Percentiles rank a stretch among this genome's conserved stretches.
phyloP scores from a whole-genome alignment of 2,797 vertebrate species.

The Etheostoma nigrum region DNA sequence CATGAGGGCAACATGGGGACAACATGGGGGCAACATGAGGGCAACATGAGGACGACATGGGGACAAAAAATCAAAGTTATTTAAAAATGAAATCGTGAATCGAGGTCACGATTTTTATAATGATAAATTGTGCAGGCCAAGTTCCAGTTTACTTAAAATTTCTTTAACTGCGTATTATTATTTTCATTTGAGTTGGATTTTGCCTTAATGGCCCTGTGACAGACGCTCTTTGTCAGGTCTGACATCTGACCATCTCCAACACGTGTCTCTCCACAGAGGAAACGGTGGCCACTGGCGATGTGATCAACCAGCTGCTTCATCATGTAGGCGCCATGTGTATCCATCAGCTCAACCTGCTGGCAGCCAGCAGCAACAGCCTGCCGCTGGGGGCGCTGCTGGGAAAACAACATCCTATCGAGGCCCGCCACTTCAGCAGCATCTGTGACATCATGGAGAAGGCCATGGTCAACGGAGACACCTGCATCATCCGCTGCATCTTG shows the following conservation, averaged over 20 bases:
- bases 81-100: too few species aligned
- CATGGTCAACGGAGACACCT: conserved; percentile 96
- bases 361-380: conserved; percentile 91
- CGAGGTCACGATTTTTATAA: too few species aligned
- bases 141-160: too few species aligned
- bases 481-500: conserved; percentile 97
- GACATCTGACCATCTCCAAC: conserved; percentile 5
- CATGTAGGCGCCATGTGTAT: conserved; percentile 99
- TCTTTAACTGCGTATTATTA: too few species aligned
- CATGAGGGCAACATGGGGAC: too few species aligned
- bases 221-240: conserved; percentile 5
- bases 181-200: too few species aligned
- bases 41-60: too few species aligned
- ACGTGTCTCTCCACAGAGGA: conserved; percentile 86
- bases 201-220: too few species aligned
- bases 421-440: conserved; percentile 96
- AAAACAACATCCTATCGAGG: conserved; percentile 97
- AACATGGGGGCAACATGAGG: too few species aligned
- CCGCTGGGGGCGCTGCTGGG: conserved; percentile 92
- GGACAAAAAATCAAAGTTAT: too few species aligned
- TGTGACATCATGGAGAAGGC: conserved; percentile 99
- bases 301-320: conserved; percentile 98
- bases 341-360: conserved; percentile 96
- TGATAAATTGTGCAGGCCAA: too few species aligned
- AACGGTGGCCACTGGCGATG: conserved; percentile 92